phyloP scores from a whole-genome alignment of 2,113 vertebrate genomes.

The Pomatorhinus ruficollis region DNA sequence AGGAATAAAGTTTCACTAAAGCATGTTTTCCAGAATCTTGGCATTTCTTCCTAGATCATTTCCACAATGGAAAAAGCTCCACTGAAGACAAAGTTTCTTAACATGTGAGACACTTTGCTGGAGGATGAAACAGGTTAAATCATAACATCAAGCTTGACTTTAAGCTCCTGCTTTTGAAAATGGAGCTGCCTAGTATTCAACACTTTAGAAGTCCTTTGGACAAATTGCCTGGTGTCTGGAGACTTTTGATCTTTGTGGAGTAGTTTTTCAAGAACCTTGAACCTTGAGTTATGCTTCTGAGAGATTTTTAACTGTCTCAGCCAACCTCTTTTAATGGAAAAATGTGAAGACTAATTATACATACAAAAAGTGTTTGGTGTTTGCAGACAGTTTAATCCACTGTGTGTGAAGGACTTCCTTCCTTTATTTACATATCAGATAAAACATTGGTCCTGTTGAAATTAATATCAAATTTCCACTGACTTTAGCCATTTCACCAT shows the following conservation, averaged over 20 bases:
- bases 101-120: neutral
- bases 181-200: neutral
- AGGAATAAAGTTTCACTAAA: neutral
- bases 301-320: conserved; percentile 1
- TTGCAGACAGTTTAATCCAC: neutral
- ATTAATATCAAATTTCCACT: neutral
- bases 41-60: neutral
- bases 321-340: neutral
- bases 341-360: neutral
- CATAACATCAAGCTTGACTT: neutral
- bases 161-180: neutral
- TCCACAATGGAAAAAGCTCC: neutral
- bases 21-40: neutral
- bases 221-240: neutral
- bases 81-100: neutral
- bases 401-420: neutral
- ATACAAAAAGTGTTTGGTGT: neutral
- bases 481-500: neutral
- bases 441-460: neutral
- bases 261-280: conserved; percentile 5
- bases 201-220: neutral
- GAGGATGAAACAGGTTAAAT: neutral
- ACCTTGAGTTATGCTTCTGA: neutral
- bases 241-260: neutral
- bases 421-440: neutral